Evolutionary conservation across 2,797 vertebrate genomes (phyloP).

Genomic region (Halcyon smyrnensis): DNA sequence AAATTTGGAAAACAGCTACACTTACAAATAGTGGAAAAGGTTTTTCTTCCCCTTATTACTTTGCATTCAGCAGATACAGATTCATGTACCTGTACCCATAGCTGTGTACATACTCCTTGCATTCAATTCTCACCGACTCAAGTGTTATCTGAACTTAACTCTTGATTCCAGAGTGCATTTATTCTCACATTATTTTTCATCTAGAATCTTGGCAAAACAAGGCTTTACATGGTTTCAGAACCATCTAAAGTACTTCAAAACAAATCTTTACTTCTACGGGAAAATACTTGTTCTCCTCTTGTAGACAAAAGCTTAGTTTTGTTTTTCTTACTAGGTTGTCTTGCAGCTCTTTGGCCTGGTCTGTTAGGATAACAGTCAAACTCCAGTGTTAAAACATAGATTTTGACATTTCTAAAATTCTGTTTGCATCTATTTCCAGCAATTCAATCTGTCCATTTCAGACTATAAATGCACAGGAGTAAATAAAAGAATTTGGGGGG

Average conservation of each 20-base stretch:
- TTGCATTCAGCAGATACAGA: not conserved
- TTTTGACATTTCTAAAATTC: not conserved
- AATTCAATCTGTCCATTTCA: not conserved
- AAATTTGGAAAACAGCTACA: not conserved
- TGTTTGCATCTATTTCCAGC: not conserved
- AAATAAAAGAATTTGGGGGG: not conserved
- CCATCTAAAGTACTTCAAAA: not conserved
- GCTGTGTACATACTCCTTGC: rapidly evolving
- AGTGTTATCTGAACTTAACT: not conserved
- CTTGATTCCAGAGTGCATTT: not conserved
- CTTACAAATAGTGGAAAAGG: not conserved
- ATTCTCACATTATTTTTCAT: not conserved
- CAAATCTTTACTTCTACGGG: not conserved
- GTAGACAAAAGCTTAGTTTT: not conserved
- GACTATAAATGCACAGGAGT: not conserved
- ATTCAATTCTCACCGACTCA: not conserved
- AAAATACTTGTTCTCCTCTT: not conserved
- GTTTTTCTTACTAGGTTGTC: not conserved
- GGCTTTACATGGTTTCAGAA: not conserved
- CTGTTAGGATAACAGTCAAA: not conserved
- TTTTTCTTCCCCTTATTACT: not conserved
- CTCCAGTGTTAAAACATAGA: not conserved
- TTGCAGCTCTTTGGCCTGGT: not conserved
- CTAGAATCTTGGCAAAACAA: not conserved
- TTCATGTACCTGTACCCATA: not conserved